Evolutionary conservation across 2,797 vertebrate species (phyloP).

Genomic region (Sarcophilus harrisii): DNA sequence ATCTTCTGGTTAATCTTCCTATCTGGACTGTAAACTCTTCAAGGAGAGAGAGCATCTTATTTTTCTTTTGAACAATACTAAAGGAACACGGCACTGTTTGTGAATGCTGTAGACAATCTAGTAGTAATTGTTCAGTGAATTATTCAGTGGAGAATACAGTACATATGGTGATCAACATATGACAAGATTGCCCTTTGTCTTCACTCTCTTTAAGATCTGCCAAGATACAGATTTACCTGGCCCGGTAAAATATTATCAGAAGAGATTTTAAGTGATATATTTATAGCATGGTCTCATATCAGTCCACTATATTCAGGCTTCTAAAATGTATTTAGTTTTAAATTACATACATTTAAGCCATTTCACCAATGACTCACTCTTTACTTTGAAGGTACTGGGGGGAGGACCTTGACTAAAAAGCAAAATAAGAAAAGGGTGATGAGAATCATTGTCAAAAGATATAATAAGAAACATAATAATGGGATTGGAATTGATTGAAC

Average conservation of each 20-base stretch:
- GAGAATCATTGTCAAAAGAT: not conserved
- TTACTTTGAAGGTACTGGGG: not conserved
- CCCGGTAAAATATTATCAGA: not conserved
- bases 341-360: not conserved
- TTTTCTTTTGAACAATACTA: not conserved
- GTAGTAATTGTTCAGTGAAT: not conserved
- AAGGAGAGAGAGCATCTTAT: not conserved
- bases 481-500: not conserved
- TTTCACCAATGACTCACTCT: not conserved
- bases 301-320: not conserved
- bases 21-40: not conserved
- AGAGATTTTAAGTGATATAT: not conserved
- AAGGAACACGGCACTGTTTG: not conserved
- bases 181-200: not conserved
- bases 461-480: not conserved
- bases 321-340: not conserved
- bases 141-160: not conserved
- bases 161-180: not conserved
- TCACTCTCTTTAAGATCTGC: not conserved
- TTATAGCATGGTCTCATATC: not conserved
- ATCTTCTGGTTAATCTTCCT: not conserved
- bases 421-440: not conserved
- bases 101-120: not conserved
- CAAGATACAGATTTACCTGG: not conserved
- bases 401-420: slow-evolving; percentile 1